Base-by-base conservation (phyloP, 2,113 vertebrate species). In the Barbus barbus region DNA sequence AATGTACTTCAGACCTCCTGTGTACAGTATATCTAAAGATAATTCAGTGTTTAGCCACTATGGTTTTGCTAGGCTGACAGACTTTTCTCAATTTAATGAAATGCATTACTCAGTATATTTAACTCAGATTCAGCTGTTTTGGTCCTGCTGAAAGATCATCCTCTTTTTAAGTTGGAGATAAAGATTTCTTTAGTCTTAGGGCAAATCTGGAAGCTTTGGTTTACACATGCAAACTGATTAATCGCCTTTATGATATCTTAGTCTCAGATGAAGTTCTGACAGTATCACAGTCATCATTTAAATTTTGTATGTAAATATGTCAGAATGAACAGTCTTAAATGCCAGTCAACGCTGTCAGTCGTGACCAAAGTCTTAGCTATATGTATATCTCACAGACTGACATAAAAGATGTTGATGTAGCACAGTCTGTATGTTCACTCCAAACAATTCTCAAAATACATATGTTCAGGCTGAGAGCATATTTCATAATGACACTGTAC, bases 101-200 rank as follows among this genome's bases (percentile, higher is more conserved):
- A 4, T 69, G 48, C 14, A 11, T 48, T 51, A 73, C 22, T 46
- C 12, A 73, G 3, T 24, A 24, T 24, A 72, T 83, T 26, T 53
- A 65, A 65, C 51, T 44, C 75, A 46, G 33, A 83, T 83, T 75
- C 9, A 83, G 78, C n/a, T 58, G n/a, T 38, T 24, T 60, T 61
- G 24, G 28, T 83, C 28, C 36, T 14, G 38, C 18, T 38, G 22
- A n/a, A 71, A 24, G 22, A n/a, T 71, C 67, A n/a, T 16, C 2
- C 16, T 36, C 63, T 58, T 9, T 20, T 24, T 28, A 28, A 63
- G 28, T 31, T 65, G 14, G 24, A 11, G n/a, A n/a, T 60, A 60
- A 60, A 26, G 1, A 60, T 24, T 11, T 56, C 18, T 22, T 56
- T 56, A 24, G n/a, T 60, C n/a, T 0, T n/a, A 60, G 58, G 11